Evolutionary conservation across 2,797 vertebrate species (phyloP).

Genomic region (Gymnoscopelus microlampas): DNA sequence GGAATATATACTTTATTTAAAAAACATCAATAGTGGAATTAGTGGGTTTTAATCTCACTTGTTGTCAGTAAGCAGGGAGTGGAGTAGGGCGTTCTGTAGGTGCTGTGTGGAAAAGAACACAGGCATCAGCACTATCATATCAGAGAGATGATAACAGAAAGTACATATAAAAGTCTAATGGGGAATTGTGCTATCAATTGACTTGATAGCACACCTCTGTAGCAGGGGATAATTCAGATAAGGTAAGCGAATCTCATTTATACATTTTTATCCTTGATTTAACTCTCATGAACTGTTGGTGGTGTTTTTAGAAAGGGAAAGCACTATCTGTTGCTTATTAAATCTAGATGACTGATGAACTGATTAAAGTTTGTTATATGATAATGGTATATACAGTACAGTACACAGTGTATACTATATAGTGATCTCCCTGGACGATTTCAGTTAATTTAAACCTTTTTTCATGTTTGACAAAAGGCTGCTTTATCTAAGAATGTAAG

Average conservation of each 20-base stretch:
- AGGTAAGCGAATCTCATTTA: constrained; percentile 51
- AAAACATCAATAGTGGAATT: too few species aligned
- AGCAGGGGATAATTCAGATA: constrained; percentile 15
- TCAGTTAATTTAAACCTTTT: background rate
- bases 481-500: background rate
- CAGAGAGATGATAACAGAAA: constrained; percentile 65
- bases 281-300: background rate
- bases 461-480: background rate
- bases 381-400: background rate
- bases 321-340: constrained; percentile 6
- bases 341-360: background rate
- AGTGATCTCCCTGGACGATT: background rate
- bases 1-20: too few species aligned
- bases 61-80: constrained; percentile 51
- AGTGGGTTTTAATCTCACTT: too few species aligned
- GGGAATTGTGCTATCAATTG: constrained; percentile 36
- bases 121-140: constrained; percentile 75
- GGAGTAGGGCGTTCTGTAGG: constrained; percentile 42
- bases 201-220: constrained; percentile 37
- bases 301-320: constrained; percentile 1
- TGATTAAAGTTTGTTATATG: background rate
- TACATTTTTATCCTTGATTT: background rate
- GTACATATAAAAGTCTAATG: constrained; percentile 59
- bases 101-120: constrained; percentile 45
- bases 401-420: background rate